These are phyloP conservation scores for Tenebrio molitor DNA, from an alignment of 1,140 invertebrate genomes.

Conservation along the genomic window DNA sequence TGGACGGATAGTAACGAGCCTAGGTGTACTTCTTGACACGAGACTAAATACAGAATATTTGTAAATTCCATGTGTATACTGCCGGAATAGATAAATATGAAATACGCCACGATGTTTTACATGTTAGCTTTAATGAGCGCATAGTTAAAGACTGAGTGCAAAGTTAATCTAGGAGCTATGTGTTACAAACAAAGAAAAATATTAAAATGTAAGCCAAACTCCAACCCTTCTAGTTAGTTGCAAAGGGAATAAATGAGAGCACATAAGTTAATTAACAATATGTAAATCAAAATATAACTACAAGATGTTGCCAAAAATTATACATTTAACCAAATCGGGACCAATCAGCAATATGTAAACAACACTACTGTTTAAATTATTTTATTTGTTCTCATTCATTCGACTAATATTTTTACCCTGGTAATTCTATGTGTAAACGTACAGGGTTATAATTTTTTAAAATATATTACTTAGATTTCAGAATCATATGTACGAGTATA, in stretches of 20 bases:
- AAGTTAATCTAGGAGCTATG: background rate
- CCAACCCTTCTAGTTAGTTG: slow-evolving; percentile 51
- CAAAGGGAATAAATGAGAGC: slow-evolving; percentile 5
- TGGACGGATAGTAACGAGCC: too few species aligned
- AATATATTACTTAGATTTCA: too few species aligned
- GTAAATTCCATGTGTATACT: too few species aligned
- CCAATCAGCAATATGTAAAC: too few species aligned
- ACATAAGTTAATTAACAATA: too few species aligned
- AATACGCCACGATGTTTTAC: too few species aligned
- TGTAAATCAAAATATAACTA: background rate
- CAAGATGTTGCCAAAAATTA: slow-evolving; percentile 1
- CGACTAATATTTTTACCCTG: background rate
- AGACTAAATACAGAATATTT: too few species aligned
- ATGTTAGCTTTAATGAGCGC: background rate
- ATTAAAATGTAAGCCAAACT: slow-evolving; percentile 54
- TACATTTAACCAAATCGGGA: background rate
- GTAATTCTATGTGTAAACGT: background rate
- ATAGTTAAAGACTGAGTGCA: slow-evolving; percentile 14
- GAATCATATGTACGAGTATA: too few species aligned
- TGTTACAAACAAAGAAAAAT: background rate
- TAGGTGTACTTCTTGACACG: too few species aligned
- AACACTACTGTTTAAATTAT: too few species aligned
- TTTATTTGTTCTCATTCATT: too few species aligned
- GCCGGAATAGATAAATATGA: too few species aligned
- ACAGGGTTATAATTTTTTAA: background rate